phyloP scores from a whole-genome alignment of 53 echinoderm and acorn worm genomes.

The Temnopleurus reevesii region DNA sequence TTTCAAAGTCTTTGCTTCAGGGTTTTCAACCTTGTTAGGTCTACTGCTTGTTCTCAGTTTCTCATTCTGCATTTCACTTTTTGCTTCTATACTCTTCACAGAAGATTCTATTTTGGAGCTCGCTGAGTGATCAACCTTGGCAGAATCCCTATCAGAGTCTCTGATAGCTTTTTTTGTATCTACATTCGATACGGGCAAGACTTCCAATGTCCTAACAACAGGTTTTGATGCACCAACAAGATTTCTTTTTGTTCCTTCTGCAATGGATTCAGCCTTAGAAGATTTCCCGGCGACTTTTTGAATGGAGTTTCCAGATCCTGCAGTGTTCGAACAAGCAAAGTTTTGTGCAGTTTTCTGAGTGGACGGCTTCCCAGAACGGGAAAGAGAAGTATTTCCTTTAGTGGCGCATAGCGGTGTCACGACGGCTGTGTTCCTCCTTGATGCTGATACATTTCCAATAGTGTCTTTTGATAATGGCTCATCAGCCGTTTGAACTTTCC shows the following conservation, averaged over 20 bases:
- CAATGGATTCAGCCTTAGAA: neutral
- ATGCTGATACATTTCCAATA: neutral
- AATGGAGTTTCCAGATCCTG: neutral
- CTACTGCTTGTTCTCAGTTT: neutral
- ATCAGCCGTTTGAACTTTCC: neutral
- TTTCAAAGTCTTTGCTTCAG: neutral
- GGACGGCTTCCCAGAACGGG: neutral
- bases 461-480: neutral
- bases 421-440: neutral
- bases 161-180: neutral
- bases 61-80: neutral
- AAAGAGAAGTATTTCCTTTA: too few species aligned
- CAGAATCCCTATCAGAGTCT: neutral
- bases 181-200: constrained; percentile 52
- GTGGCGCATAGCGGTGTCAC: constrained; percentile 27
- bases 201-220: constrained; percentile 35
- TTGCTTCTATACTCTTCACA: neutral
- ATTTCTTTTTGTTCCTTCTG: neutral
- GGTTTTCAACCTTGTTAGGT: neutral
- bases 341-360: neutral
- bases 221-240: constrained; percentile 24
- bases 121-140: neutral
- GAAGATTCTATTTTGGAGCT: neutral
- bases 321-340: neutral
- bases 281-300: neutral